Conservation (phyloP, 2,113 vertebrate species). For the Mus musculus region GRCm39 chr8:111371001-111371500, state of each 20-base stretch:
- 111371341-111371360: not conserved
- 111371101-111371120: not conserved
- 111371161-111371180: not conserved
- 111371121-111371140: not conserved
- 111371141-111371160: not conserved
- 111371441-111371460: not conserved
- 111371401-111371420: not conserved
- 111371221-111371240: not conserved
- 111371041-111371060: not conserved
- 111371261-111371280: not conserved
- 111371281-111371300: not conserved
- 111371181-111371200: not conserved
- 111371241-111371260: not conserved
- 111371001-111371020: not conserved
- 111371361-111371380: not conserved
- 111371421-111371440: not conserved
- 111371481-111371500: not conserved
- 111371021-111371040: not conserved
- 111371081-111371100: not conserved
- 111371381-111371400: not conserved
- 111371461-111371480: not conserved
- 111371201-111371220: not conserved
- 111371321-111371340: not conserved
- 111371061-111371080: not conserved
- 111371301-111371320: slow-evolving; percentile 26